These are phyloP conservation scores for Halocaridina rubra DNA, from an alignment of 2,888 invertebrate genomes.

Conservation along the genomic window DNA sequence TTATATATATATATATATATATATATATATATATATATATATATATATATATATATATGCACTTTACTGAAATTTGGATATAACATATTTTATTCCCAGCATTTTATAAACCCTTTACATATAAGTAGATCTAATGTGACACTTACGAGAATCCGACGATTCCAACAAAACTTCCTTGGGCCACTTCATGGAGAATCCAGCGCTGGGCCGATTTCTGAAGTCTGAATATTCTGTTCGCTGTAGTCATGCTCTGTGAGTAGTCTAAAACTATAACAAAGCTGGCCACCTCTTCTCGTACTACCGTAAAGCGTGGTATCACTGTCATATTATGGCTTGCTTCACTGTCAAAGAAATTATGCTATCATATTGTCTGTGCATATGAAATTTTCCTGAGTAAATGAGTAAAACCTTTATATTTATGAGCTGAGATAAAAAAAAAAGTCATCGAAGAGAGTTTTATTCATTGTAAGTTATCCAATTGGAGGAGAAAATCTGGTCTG, in stretches of 20 bases:
- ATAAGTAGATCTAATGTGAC: too few relatives aligned
- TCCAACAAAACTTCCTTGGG: not conserved
- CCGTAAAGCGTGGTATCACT: not conserved
- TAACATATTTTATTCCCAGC: too few relatives aligned
- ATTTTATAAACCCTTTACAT: too few relatives aligned
- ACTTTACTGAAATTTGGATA: too few relatives aligned
- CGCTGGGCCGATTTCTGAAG: not conserved
- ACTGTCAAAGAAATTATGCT: not conserved
- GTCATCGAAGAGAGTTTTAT: not conserved
- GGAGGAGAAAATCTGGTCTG: too few relatives aligned
- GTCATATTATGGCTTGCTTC: not conserved
- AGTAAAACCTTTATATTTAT: too few relatives aligned
- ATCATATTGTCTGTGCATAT: too few relatives aligned
- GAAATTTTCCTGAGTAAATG: too few relatives aligned
- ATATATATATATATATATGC: too few relatives aligned
- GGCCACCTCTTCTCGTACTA: not conserved
- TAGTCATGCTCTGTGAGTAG: not conserved
- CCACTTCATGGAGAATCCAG: slow-evolving; percentile 15
- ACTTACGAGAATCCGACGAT: slow-evolving; percentile 2
- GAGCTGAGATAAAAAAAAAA: too few relatives aligned
- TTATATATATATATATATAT: too few relatives aligned
- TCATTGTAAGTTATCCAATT: not conserved
- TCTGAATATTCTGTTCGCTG: not conserved
- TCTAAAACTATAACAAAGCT: slow-evolving; percentile 6
- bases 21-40: too few relatives aligned